phyloP scores from a whole-genome alignment of 2,797 vertebrate species.

The Enteromius mattozi region DNA sequence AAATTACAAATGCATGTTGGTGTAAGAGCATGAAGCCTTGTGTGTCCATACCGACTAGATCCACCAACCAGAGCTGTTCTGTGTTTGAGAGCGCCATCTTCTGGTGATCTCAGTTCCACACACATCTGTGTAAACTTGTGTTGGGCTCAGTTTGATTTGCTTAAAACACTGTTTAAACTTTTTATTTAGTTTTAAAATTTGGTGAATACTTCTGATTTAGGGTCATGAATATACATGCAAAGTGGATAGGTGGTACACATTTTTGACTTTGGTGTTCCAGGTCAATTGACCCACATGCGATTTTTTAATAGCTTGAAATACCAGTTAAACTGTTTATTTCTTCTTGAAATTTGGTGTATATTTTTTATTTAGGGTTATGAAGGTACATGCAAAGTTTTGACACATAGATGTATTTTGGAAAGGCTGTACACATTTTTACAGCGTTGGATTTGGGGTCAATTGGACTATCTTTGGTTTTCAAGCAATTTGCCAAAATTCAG shows the following conservation, averaged over 20 bases:
- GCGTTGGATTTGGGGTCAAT: neutral
- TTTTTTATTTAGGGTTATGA: neutral
- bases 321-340: neutral
- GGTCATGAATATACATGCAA: neutral
- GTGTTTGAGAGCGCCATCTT: conserved; percentile 18
- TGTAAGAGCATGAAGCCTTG: neutral
- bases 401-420: neutral
- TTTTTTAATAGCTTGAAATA: neutral
- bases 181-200: neutral
- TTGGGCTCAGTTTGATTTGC: neutral
- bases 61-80: neutral
- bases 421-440: neutral
- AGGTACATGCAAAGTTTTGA: neutral
- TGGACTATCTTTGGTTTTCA: neutral
- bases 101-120: neutral
- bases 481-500: neutral
- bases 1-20: neutral
- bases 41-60: neutral
- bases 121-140: neutral
- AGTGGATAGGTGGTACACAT: neutral
- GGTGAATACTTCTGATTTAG: neutral
- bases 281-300: neutral
- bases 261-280: neutral
- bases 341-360: neutral
- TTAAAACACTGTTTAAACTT: neutral